A percentile compares a stretch with the other conserved stretches of the same genome.
These are phyloP conservation scores for Phoeniculus purpureus DNA, from an alignment of 2,797 vertebrate species.

Conservation along the genomic window DNA sequence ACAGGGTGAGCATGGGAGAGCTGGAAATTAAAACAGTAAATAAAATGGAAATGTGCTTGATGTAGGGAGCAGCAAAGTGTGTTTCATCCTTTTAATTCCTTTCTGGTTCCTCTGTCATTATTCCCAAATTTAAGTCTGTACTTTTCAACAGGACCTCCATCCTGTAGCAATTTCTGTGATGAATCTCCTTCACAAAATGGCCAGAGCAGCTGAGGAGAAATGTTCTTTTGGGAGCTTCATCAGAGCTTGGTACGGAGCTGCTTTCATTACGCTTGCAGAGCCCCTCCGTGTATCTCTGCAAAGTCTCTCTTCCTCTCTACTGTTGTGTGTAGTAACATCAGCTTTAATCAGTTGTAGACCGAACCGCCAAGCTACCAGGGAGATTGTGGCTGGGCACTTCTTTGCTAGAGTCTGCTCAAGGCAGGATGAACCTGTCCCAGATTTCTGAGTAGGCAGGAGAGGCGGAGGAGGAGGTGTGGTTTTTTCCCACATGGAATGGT, in stretches of 20 bases:
- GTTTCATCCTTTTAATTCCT: conserved; percentile 22
- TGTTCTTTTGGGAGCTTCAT: neutral
- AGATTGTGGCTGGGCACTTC: neutral
- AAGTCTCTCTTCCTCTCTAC: neutral
- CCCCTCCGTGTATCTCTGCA: neutral
- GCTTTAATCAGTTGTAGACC: neutral
- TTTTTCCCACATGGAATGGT: conserved; percentile 27
- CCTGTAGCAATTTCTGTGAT: neutral
- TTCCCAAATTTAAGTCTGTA: neutral
- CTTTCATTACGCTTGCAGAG: neutral
- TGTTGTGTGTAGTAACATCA: neutral
- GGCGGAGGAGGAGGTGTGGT: neutral
- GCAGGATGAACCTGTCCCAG: neutral
- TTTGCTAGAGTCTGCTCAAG: neutral
- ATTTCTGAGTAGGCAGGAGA: neutral
- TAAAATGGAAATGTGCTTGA: conserved; percentile 32
- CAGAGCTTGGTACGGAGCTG: neutral
- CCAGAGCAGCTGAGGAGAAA: neutral
- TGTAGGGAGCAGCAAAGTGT: neutral
- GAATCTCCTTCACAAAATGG: conserved; percentile 9
- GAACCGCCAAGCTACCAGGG: neutral
- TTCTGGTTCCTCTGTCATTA: neutral
- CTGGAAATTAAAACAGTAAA: conserved; percentile 42
- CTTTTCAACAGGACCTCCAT: neutral
- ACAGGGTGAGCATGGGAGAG: neutral